Evolutionary conservation across 2,888 invertebrate species (phyloP), one percentile per base, ranked within the genome.

Genomic region (Drosophila falleni): DNA sequence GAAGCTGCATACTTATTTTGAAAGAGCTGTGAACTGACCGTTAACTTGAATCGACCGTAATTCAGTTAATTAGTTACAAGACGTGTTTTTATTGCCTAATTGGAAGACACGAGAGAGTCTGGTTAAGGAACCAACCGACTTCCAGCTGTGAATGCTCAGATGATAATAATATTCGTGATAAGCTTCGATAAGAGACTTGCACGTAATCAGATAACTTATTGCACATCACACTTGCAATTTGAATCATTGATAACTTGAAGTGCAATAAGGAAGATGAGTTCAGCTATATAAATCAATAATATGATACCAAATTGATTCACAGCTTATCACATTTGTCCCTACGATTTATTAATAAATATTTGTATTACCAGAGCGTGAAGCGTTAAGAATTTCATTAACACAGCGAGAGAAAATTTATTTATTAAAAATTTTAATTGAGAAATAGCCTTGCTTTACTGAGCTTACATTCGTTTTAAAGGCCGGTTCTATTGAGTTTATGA

Each of bases 1-100:
- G 83, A 84, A 84, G 68, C 75, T 65, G 66, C 69, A 39, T 39
- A 29, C 49, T 49, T 70, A 50, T 71, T 5, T 26, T 41, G 13
- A 16, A 46, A 47, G 33, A 42, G 47, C 56, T 60, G 44, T 39
- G 46, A 47, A 15, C 42, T 33, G 46, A 19, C 65, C 35, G 19
- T 16, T 51, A 13, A 31, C 4, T 10, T 15, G 41, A n/a, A 16
- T n/a, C 35, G 35, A 41, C 37, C 31, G 29, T 61, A 65, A 73
- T 74, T 55, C 70, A 55, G 19, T 74, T 70, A 78, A 76, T 74
- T 74, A 55, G 61, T 51, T 46, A 19, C 50, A 58, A 65, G 63
- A 63, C 64, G 49, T 74, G 65, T 60, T 67, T 62, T 67, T 72
- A 47, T 59, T 62, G 56, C 31, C 58, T 47, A 74, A 72, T 74